phyloP scores from a whole-genome alignment of 37 sponge, comb jelly and placozoan genomes.

The Crambe crambe region DNA sequence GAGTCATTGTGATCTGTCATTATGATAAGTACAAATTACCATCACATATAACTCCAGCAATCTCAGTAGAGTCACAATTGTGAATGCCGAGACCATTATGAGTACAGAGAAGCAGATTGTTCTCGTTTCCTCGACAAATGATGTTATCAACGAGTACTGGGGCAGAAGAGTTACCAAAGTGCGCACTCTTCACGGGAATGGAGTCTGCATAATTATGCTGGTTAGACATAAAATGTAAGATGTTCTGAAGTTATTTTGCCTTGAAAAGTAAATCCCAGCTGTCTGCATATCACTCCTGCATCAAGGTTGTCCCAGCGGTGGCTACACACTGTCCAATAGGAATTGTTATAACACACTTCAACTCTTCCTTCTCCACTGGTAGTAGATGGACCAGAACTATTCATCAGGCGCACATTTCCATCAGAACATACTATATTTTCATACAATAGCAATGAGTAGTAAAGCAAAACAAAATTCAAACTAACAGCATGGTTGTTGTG shows the following conservation, averaged over 20 bases:
- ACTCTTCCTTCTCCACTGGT: slow-evolving; percentile 22
- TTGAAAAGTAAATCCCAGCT: not conserved
- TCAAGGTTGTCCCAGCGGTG: slow-evolving; percentile 37
- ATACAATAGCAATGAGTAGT: too few relatives aligned
- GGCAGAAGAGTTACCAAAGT: not conserved
- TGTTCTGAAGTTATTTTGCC: too few relatives aligned
- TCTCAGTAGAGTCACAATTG: slow-evolving; percentile 1
- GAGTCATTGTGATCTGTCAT: not conserved
- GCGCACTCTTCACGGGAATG: not conserved
- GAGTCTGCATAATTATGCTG: not conserved
- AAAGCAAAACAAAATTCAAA: too few relatives aligned
- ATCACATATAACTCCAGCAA: slow-evolving; percentile 14
- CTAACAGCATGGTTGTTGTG: not conserved
- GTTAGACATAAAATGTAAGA: not conserved
- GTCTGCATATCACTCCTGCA: slow-evolving; percentile 42
- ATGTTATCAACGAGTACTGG: not conserved
- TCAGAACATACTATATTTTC: slow-evolving; percentile 13
- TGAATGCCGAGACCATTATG: not conserved
- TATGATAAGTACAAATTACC: not conserved
- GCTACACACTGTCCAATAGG: slow-evolving; percentile 41
- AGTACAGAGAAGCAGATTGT: not conserved
- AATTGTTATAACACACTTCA: slow-evolving; percentile 25
- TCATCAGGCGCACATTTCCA: slow-evolving; percentile 34
- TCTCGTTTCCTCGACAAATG: slow-evolving; percentile 1
- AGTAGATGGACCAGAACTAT: slow-evolving; percentile 9